phyloP scores from a whole-genome alignment of 2,797 vertebrate genomes.

The Aphelocoma californica region DNA sequence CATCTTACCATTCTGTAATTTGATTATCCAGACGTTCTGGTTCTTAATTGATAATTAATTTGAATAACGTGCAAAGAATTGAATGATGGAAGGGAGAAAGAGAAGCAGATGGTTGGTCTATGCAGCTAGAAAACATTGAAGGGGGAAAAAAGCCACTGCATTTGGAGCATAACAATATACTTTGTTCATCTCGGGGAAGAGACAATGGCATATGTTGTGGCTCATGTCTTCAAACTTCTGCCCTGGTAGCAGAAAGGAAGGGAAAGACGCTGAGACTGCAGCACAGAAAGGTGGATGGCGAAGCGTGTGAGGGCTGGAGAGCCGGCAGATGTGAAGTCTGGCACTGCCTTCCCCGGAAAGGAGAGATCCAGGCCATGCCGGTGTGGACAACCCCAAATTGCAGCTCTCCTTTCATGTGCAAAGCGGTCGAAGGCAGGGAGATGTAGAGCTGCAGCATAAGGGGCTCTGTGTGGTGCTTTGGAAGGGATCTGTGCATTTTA shows the following conservation, averaged over 20 bases:
- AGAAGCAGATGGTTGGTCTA: conserved; percentile 53
- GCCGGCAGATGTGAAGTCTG: not conserved
- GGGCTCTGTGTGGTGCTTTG: not conserved
- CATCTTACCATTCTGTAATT: conserved; percentile 1
- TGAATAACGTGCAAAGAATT: conserved; percentile 41
- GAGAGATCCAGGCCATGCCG: not conserved
- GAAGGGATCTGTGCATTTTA: not conserved
- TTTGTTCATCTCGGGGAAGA: conserved; percentile 4
- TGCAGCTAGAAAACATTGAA: conserved; percentile 36
- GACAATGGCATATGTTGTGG: not conserved
- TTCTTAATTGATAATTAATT: conserved; percentile 59
- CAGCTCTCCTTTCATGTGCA: not conserved
- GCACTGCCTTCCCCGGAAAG: not conserved
- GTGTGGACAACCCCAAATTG: not conserved
- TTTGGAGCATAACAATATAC: conserved; percentile 21
- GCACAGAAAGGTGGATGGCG: not conserved
- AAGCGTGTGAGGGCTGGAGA: not conserved
- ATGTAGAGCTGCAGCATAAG: not conserved
- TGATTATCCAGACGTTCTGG: conserved; percentile 31
- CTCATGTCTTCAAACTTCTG: not conserved
- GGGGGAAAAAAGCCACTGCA: not conserved
- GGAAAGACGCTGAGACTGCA: not conserved
- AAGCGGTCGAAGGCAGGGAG: not conserved
- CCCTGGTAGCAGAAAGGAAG: not conserved
- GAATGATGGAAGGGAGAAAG: conserved; percentile 30